These are phyloP conservation scores for Pristionchus arcanus DNA, from an alignment of 2,888 invertebrate species.

Conservation along the genomic window DNA sequence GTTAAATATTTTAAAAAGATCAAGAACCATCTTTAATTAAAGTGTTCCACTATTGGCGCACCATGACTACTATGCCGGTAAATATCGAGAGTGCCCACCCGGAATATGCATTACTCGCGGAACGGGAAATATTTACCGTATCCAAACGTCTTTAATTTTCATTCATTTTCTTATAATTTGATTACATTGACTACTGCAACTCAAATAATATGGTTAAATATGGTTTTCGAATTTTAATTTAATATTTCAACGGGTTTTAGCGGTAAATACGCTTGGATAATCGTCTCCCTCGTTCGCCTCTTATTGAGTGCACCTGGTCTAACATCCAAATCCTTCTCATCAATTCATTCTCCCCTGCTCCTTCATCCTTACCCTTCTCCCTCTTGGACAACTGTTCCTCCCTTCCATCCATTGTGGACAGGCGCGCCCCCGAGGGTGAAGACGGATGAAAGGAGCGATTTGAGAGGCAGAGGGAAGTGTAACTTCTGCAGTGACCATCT, in stretches of 20 bases:
- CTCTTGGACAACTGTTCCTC: neutral
- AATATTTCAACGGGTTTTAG: neutral
- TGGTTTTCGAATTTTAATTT: too few species aligned
- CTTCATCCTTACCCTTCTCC: neutral
- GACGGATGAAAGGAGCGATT: slow-evolving; percentile 12
- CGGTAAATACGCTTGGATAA: neutral
- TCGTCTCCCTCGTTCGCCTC: neutral
- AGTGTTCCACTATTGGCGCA: neutral
- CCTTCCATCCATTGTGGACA: neutral
- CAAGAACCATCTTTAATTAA: neutral
- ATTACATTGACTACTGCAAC: neutral
- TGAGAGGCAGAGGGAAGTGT: slow-evolving; percentile 3
- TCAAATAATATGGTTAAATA: too few species aligned
- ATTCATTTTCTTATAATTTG: neutral
- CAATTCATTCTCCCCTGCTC: neutral
- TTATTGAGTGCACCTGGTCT: slow-evolving; percentile 8
- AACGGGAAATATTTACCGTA: slow-evolving; percentile 20
- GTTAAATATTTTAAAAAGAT: neutral
- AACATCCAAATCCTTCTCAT: neutral
- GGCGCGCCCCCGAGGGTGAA: slow-evolving; percentile 12
- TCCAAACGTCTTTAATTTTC: neutral
- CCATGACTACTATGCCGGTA: neutral
- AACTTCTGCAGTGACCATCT: neutral
- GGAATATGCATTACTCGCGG: neutral
- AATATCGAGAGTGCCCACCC: neutral